Percentiles rank a stretch among this genome's conserved stretches.
phyloP scores from a whole-genome alignment of 2,888 invertebrate genomes.

The Boloria euphrosyne region DNA sequence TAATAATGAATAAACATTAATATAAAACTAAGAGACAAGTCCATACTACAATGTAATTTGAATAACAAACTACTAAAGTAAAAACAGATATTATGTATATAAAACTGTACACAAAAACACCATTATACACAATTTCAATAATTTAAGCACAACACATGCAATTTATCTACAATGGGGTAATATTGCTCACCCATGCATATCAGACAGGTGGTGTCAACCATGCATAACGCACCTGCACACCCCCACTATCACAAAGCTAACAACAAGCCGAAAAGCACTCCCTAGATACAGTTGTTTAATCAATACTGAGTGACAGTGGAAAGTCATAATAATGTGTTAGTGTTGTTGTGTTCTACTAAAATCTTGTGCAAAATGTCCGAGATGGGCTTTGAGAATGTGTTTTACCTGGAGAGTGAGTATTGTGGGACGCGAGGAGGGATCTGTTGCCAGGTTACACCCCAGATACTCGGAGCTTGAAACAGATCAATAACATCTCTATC shows the following conservation, averaged over 20 bases:
- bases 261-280: conserved; percentile 45
- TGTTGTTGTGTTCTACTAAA: conserved; percentile 47
- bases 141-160: conserved; percentile 29
- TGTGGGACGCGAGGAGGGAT: conserved; percentile 63
- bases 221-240: conserved; percentile 74
- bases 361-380: conserved; percentile 67
- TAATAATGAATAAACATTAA: no score
- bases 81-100: no score
- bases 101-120: background rate
- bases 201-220: conserved; percentile 69
- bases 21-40: no score
- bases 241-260: conserved; percentile 62
- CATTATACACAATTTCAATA: conserved; percentile 13
- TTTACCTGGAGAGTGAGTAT: conserved; percentile 80
- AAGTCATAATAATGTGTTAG: conserved; percentile 63
- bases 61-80: no score
- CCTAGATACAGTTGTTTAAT: conserved; percentile 76
- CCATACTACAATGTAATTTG: no score
- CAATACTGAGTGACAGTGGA: conserved; percentile 67
- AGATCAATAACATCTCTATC: conserved; percentile 79
- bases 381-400: conserved; percentile 79
- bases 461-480: conserved; percentile 62
- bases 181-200: conserved; percentile 58
- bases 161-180: conserved; percentile 45
- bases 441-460: conserved; percentile 77